Evolutionary conservation across 2,888 invertebrate genomes (phyloP).

Genomic region (Orthosia incerta): DNA sequence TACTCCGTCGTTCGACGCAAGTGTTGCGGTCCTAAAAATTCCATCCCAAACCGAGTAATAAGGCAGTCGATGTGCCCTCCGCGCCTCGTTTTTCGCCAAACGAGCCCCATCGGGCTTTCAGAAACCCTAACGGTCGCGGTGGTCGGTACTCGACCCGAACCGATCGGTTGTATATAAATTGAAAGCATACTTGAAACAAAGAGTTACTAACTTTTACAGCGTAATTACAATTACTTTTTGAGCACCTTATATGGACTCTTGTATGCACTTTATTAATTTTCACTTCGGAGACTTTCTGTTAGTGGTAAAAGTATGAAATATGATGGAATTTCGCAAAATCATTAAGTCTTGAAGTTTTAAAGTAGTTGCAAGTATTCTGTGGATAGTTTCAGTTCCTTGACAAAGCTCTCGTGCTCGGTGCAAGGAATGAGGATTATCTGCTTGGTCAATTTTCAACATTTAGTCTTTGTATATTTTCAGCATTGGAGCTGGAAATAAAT

Average conservation of each 20-base stretch:
- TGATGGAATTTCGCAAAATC: conserved; percentile 5
- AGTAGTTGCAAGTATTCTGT: conserved; percentile 40
- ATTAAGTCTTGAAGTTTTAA: conserved; percentile 33
- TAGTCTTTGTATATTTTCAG: conserved; percentile 11
- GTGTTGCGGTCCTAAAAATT: conserved; percentile 64
- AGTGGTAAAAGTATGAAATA: conserved; percentile 24
- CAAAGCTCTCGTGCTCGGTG: conserved; percentile 20
- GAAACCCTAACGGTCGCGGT: conserved; percentile 71
- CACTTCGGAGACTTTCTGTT: neutral
- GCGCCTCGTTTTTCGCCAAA: conserved; percentile 80
- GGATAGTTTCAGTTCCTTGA: conserved; percentile 42
- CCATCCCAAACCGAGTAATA: conserved; percentile 70
- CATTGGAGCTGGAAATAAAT: conserved; percentile 32
- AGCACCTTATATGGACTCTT: conserved; percentile 1
- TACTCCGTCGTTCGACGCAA: conserved; percentile 33
- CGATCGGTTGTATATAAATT: conserved; percentile 62
- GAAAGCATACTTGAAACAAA: conserved; percentile 63
- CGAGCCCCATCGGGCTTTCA: conserved; percentile 78
- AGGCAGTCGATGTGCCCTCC: conserved; percentile 70
- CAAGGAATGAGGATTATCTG: conserved; percentile 15
- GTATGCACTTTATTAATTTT: conserved; percentile 10
- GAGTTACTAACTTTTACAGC: conserved; percentile 37
- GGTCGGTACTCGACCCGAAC: conserved; percentile 70
- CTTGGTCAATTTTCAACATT: conserved; percentile 32
- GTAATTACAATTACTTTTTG: conserved; percentile 47